Base-by-base conservation (phyloP, 2,113 vertebrate genomes). In the Paracanthobrama guichenoti region DNA sequence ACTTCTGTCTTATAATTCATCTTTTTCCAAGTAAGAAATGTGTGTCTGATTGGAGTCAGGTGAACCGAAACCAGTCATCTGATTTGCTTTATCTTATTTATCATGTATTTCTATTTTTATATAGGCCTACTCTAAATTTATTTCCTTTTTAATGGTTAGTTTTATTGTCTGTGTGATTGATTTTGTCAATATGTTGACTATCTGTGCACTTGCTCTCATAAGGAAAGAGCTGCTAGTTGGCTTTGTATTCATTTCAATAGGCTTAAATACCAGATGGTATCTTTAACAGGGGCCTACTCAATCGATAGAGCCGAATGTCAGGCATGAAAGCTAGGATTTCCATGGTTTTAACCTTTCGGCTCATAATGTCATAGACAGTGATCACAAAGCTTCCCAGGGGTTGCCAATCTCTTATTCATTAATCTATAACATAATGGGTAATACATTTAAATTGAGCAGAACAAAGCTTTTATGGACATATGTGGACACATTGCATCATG, bases 241-340 rank as follows among this genome's bases (percentile, higher is more conserved):
- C 67, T 59, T 50, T 78, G 55, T 77, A 86, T 88, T 84, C 67
- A 81, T 90, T 90, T 85, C 76, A 76, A 46, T 74, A 24, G 53
- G 67, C 80, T 82, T 84, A 89, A 89, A 88, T 83, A 84, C 39
- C 80, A 88, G 81, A 89, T 85, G 55, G 86, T 89, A 88, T 88
- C 86, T 86, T 88, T 86, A 84, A 85, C 66, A 83, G 77, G 67
- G 73, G 53, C 66, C 80, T 57, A 22, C 71, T 67, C 59, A 83
- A 85, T 88, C 77, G 76, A 90, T 89, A 77, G 60, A 72, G 81
- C 80, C 82, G 85, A 86, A 89, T 89, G 89, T 86, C 89, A 89
- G 81, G 67, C 66, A 76, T 86, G 84, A 86, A 86, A 76, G 82
- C 79, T 55, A 67, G 82, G 79, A 82, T 84, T 87, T 88, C 79